These are phyloP conservation scores for Phoxinus dragarum DNA, from an alignment of 2,797 vertebrate genomes.

Conservation along the genomic window DNA sequence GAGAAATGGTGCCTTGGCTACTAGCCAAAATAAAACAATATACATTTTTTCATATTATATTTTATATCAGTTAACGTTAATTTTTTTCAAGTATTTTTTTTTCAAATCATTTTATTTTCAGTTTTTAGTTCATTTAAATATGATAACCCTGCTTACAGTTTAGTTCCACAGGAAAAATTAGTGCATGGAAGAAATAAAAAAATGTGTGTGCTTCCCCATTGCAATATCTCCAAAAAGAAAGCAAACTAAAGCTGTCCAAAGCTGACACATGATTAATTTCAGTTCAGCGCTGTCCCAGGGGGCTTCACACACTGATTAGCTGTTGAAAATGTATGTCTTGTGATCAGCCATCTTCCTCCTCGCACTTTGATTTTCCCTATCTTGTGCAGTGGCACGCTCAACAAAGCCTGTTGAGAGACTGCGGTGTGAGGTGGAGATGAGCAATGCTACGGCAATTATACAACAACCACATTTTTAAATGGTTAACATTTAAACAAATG, in stretches of 20 bases:
- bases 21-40: no score
- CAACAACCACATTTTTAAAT: neutral
- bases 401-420: neutral
- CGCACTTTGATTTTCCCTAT: conserved; percentile 63
- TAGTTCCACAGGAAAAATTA: neutral
- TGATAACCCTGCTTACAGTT: neutral
- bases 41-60: no score
- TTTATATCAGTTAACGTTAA: no score
- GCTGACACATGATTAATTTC: conserved; percentile 33
- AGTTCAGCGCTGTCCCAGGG: neutral
- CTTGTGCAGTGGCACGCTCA: conserved; percentile 43
- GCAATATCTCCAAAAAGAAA: neutral
- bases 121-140: neutral
- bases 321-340: conserved; percentile 66
- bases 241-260: neutral
- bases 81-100: no score
- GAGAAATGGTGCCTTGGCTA: neutral
- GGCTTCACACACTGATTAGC: conserved; percentile 51
- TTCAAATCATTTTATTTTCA: neutral
- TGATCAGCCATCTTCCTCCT: conserved; percentile 68
- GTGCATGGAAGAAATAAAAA: neutral
- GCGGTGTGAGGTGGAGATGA: neutral
- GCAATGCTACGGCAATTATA: neutral
- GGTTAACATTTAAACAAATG: neutral
- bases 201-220: neutral